Conservation (phyloP, 2,888 invertebrate species). For the Gordius sp. region DNA sequence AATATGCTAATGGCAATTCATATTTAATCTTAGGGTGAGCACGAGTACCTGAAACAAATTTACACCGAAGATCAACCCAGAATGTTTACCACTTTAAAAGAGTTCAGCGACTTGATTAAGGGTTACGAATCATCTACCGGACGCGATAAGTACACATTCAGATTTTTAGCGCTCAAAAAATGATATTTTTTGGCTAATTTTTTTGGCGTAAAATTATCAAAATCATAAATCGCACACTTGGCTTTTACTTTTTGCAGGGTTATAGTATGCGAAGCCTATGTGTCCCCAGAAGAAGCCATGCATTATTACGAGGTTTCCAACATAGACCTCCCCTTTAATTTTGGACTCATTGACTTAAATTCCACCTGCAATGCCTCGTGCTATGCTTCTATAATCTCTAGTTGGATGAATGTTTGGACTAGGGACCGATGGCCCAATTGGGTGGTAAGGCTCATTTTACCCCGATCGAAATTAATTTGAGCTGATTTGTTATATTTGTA, state of each 20-base stretch:
- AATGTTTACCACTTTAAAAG: conserved; percentile 8
- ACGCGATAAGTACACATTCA: background rate
- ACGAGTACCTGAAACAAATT: conserved; percentile 4
- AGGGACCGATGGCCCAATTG: conserved; percentile 19
- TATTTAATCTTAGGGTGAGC: background rate
- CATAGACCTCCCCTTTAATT: conserved; percentile 3
- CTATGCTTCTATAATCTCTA: background rate
- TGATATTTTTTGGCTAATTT: background rate
- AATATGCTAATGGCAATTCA: too few relatives aligned
- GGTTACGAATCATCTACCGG: conserved; percentile 9
- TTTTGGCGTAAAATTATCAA: background rate
- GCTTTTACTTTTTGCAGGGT: background rate
- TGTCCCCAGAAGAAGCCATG: background rate
- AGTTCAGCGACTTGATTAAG: conserved; percentile 5
- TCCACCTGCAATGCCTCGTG: background rate
- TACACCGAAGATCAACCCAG: conserved; percentile 10
- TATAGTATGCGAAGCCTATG: conserved; percentile 7
- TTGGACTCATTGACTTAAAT: conserved; percentile 1
- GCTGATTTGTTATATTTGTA: too few relatives aligned
- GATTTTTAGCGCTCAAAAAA: background rate
- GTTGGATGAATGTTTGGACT: conserved; percentile 16
- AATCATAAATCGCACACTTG: background rate
- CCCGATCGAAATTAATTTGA: too few relatives aligned
- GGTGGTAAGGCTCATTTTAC: conserved; percentile 17
- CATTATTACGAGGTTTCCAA: conserved; percentile 1